Evolutionary conservation across 2,797 vertebrate genomes (phyloP), one percentile per base, ranked within the genome.

Genomic region (Rhynchonycteris naso): DNA sequence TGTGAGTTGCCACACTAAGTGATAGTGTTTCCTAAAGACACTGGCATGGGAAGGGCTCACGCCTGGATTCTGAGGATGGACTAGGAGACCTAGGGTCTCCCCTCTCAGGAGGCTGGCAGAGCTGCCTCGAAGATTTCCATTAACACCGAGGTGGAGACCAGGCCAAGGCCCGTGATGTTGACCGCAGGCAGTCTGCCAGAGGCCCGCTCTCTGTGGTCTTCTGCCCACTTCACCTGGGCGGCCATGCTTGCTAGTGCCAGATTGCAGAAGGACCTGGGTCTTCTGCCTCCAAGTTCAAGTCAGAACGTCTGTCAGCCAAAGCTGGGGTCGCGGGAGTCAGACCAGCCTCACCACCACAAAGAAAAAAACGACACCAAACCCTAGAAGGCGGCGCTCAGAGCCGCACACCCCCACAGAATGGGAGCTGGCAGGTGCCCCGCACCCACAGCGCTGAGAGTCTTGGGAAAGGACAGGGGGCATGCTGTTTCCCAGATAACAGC

Each of bases 401-500:
- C 28, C 1, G 21, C 7, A 3, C 12, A 0, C 83, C 6, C 5
- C n/a, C 24, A 0, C 14, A 7, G 56, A 35, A 11, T 3, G 54
- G 56, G 26, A 59, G 72, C 35, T 13, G 19, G 54, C 43, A 16
- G n/a, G 21, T 22, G 7, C 56, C 30, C 33, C 19, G 1, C 21
- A 9, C 24, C 43, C n/a, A 50, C 4, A 0, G 56, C 21, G 12
- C 43, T 0, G 4, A 22, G 79, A 50, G 50, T 38, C 78, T n/a
- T 38, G 26, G 59, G 65, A 83, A 76, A 91, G 79, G 88, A 24
- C 78, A 92, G 30, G 76, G 92, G 74, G 82, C 79, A 14, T 12
- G 1, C 2, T 85, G 16, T 66, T 91, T 90, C 82, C 68, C 69
- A 69, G 56, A 76, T 96, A 75, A 80, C 43, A 38, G 63, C 93